These are phyloP conservation scores for Volucella inanis DNA, from an alignment of 2,888 invertebrate genomes.

Conservation along the genomic window DNA sequence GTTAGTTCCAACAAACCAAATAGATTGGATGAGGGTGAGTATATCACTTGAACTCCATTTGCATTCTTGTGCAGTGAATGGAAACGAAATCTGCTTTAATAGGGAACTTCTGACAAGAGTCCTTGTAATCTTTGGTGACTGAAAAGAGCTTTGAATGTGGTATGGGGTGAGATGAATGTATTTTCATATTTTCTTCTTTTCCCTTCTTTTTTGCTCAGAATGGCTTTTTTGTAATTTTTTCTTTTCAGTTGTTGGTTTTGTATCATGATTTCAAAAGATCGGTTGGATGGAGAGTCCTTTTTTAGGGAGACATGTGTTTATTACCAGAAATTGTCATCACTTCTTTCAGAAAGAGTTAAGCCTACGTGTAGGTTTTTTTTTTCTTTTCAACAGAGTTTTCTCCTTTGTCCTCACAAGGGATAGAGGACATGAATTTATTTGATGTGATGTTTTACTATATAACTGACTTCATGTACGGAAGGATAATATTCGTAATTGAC, in stretches of 20 bases:
- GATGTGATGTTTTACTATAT: background rate
- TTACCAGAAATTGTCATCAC: constrained; percentile 16
- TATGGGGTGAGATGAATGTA: background rate
- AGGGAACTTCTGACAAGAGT: background rate
- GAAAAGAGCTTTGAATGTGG: too few species aligned
- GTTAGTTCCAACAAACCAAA: background rate
- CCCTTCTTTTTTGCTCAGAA: background rate
- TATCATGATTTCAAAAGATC: too few species aligned
- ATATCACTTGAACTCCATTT: constrained; percentile 42
- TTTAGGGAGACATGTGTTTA: constrained; percentile 27
- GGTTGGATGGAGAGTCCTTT: constrained; percentile 15
- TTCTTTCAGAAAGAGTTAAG: background rate
- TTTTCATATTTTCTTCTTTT: constrained; percentile 6
- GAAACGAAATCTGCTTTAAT: background rate
- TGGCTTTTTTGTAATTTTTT: background rate
- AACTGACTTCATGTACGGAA: background rate
- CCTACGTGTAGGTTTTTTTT: background rate
- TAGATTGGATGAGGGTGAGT: too few species aligned
- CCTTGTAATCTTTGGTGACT: constrained; percentile 6
- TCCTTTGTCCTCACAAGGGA: background rate
- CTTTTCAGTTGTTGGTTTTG: constrained; percentile 1
- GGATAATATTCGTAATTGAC: constrained; percentile 10
- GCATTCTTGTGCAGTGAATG: background rate
- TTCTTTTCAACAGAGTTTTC: background rate
- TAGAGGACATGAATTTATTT: background rate